These are phyloP conservation scores for Micromys minutus DNA, from an alignment of 2,113 vertebrate species.

Conservation along the genomic window DNA sequence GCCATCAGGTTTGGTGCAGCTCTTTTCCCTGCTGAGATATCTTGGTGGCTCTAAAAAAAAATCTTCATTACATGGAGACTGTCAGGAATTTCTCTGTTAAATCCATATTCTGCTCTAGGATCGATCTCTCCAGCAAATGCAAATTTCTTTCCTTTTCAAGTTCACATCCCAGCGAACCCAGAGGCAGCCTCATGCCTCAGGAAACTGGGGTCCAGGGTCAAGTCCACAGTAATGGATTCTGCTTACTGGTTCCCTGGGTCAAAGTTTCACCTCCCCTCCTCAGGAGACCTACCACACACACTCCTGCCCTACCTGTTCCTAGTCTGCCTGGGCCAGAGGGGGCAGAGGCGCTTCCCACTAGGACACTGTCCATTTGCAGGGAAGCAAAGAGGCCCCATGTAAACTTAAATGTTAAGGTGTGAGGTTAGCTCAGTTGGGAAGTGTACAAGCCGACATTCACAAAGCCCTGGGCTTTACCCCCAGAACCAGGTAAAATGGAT, in stretches of 20 bases:
- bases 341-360: background rate
- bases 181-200: background rate
- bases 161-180: background rate
- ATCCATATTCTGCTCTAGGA: background rate
- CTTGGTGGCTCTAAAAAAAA: background rate
- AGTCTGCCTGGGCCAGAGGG: background rate
- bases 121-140: background rate
- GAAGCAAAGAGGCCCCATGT: background rate
- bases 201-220: background rate
- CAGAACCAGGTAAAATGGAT: background rate
- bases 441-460: background rate
- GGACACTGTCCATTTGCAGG: background rate
- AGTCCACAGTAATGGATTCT: background rate
- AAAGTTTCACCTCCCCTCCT: background rate
- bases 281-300: background rate
- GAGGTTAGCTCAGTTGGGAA: too few species aligned
- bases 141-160: background rate
- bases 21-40: background rate
- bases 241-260: background rate
- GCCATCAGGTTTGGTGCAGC: background rate
- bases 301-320: background rate
- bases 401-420: background rate
- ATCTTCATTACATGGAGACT: background rate
- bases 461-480: background rate
- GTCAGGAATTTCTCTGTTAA: background rate